Percentiles rank a stretch among this genome's conserved stretches.
These are phyloP conservation scores for Meloidogyne chitwoodi DNA, from an alignment of 1,140 invertebrate genomes.

Conservation along the genomic window DNA sequence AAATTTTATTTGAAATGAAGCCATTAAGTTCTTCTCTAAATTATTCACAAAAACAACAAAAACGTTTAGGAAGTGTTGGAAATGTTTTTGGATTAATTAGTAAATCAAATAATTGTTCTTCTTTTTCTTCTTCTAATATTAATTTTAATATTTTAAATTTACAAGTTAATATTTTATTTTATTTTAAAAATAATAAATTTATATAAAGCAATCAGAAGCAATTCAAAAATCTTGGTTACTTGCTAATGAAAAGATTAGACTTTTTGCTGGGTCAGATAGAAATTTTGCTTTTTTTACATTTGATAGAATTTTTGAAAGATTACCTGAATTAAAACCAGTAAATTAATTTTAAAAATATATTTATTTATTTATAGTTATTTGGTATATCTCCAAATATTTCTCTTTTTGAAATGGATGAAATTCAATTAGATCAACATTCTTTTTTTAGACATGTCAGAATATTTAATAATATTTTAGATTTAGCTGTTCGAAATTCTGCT, in stretches of 20 bases:
- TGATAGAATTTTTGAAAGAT: constrained; percentile 17
- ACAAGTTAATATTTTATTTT: neutral
- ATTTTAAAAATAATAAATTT: neutral
- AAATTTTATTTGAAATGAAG: neutral
- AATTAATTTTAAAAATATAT: no score
- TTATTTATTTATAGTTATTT: constrained; percentile 16
- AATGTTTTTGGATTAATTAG: neutral
- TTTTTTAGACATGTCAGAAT: constrained; percentile 12
- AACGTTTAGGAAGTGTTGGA: neutral
- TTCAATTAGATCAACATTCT: neutral
- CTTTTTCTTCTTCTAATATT: neutral
- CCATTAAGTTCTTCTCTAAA: neutral
- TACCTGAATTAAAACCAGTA: constrained; percentile 16
- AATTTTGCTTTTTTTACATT: constrained; percentile 13
- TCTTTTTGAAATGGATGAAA: constrained; percentile 10
- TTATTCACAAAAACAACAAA: neutral
- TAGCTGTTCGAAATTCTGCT: constrained; percentile 14
- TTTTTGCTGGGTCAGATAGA: constrained; percentile 7
- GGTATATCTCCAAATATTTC: constrained; percentile 4
- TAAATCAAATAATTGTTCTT: neutral
- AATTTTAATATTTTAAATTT: neutral
- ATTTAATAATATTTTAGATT: constrained; percentile 24
- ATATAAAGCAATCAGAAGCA: neutral
- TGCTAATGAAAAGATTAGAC: constrained; percentile 6
- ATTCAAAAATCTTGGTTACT: constrained; percentile 11